A percentile compares a stretch with the other conserved stretches of the same genome.
Evolutionary conservation across 1,140 invertebrate species (phyloP).

Genomic region (Spodoptera frugiperda): DNA sequence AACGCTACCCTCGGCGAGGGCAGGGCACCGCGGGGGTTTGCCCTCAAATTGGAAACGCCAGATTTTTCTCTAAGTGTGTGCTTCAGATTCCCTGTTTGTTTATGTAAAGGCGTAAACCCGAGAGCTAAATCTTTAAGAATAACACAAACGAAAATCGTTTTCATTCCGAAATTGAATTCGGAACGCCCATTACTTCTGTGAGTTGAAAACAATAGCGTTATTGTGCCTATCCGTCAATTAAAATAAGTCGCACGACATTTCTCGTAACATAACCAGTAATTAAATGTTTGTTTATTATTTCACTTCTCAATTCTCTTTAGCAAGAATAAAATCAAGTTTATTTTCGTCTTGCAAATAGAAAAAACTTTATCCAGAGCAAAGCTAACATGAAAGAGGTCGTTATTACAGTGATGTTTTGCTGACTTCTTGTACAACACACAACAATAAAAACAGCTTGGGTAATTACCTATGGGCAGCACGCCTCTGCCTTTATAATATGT

Average conservation of each 20-base stretch:
- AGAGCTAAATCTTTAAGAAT: conserved; percentile 36
- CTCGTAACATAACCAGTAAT: background rate
- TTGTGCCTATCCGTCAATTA: conserved; percentile 33
- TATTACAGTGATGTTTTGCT: conserved; percentile 35
- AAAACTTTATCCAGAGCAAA: background rate
- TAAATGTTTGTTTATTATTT: conserved; percentile 1
- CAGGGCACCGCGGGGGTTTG: conserved; percentile 1
- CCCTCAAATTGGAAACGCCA: conserved; percentile 50
- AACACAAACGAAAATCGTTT: conserved; percentile 29
- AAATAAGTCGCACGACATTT: conserved; percentile 17
- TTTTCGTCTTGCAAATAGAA: conserved; percentile 16
- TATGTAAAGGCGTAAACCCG: conserved; percentile 36
- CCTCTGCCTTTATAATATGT: too few relatives aligned
- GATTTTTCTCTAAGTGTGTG: conserved; percentile 53
- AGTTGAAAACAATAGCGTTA: conserved; percentile 12
- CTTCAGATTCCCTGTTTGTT: conserved; percentile 46
- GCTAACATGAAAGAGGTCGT: conserved; percentile 13
- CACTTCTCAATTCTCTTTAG: background rate
- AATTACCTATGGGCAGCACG: too few relatives aligned
- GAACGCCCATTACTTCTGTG: conserved; percentile 13
- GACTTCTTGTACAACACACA: conserved; percentile 20
- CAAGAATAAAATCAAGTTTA: conserved; percentile 2
- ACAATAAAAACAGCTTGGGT: background rate
- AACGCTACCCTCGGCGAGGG: conserved; percentile 34
- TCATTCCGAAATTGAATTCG: conserved; percentile 21